Evolutionary conservation across 2,888 invertebrate species (phyloP), one percentile per base, ranked within the genome.

Genomic region (Chaetoderma sp.): DNA sequence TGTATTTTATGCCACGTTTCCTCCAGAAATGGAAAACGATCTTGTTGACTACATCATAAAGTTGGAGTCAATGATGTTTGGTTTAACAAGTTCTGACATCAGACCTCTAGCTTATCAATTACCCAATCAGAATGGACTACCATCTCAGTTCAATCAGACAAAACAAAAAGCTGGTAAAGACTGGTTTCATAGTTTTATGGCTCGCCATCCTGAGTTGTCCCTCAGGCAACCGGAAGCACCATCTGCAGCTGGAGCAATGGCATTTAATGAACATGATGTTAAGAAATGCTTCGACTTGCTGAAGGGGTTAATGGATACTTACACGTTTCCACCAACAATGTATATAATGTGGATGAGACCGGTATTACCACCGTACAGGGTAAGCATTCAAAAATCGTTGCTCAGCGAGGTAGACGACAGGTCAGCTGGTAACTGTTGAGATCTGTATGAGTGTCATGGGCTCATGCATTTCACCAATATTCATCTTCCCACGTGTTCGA

Each of bases 251-350:
- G 10, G 63, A 30, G 63, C 63, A 44, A 44, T 21, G 32, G 59
- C 27, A 6, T 63, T 63, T 44, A 63, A 63, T 47, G 32, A 60
- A 61, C 45, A 21, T 5, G 47, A 60, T 45, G 63, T 63, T 4
- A 18, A 44, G 16, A 44, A 5, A n/a, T 63, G 60, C 45, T 63
- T 63, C 61, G 63, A 63, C 23, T 21, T 63, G 8, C 55, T 63
- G 16, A 18, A 63, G 36, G 8, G 18, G 16, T 36, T 36, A n/a
- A 36, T 36, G 10, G 39, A 36, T n/a, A 36, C 10, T 13, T n/a
- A 36, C 39, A n/a, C 21, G 8, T 45, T 45, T 45, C 47, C 21
- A 6, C 47, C 47, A 45, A n/a, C 18, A n/a, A 45, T n/a, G 21
- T 45, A 10, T 45, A 45, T 23, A 45, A 45, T 45, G 47, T 45